These are phyloP conservation scores for Spongilla lacustris DNA, from an alignment of 37 sponge, comb jelly and placozoan species.

Conservation along the genomic window DNA sequence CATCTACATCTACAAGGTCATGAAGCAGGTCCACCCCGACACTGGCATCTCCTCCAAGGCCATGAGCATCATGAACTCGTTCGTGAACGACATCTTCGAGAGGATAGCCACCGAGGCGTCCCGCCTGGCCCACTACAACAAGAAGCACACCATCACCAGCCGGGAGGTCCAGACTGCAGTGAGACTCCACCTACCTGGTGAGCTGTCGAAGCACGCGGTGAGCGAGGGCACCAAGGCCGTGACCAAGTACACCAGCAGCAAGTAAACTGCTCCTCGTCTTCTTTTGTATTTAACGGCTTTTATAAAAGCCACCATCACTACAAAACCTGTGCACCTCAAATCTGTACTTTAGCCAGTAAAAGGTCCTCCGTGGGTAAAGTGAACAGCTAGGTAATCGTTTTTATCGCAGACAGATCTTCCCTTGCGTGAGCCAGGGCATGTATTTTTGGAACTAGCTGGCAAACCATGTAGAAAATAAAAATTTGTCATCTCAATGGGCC, in stretches of 20 bases:
- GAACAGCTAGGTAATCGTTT: no score
- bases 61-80: slow-evolving; percentile 98
- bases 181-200: slow-evolving; percentile 89
- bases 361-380: no score
- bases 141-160: slow-evolving; percentile 90
- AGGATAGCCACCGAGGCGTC: slow-evolving; percentile 86
- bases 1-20: slow-evolving; percentile 98
- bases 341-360: no score
- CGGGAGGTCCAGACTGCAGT: slow-evolving; percentile 96
- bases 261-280: slow-evolving; percentile 37
- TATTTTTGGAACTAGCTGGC: no score
- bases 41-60: slow-evolving; percentile 94
- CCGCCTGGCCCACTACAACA: slow-evolving; percentile 96
- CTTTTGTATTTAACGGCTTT: no score
- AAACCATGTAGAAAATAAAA: no score
- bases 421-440: no score
- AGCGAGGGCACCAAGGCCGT: slow-evolving; percentile 96
- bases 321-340: no score
- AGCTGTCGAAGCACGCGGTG: slow-evolving; percentile 94
- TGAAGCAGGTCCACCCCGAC: slow-evolving; percentile 97
- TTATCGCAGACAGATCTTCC: no score
- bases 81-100: slow-evolving; percentile 97
- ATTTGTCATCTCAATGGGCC: no score
- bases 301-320: no score
- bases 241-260: slow-evolving; percentile 97